Evolutionary conservation across 2,888 invertebrate species (phyloP), one percentile per base, ranked within the genome.

Genomic region (Drosophila mimica): DNA sequence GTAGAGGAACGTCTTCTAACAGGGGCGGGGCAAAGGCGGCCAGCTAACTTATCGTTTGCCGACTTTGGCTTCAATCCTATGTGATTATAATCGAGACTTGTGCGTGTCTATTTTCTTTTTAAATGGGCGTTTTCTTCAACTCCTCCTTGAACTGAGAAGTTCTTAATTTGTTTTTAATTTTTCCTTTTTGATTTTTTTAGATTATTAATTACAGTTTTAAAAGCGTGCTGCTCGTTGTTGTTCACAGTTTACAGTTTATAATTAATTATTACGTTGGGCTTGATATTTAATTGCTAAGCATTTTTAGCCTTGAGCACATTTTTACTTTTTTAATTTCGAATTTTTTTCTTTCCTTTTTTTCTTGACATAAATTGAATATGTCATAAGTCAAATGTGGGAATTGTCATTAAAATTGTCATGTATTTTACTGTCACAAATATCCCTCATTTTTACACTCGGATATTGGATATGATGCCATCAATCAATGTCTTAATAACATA

Each of bases 51-150:
- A 49, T 49, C 53, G 43, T 68, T 64, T 65, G 52, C 38, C 57
- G 70, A 72, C 70, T 72, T 78, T 46, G 58, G n/a, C 51, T 72
- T 56, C 62, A 20, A 65, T 60, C 64, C 60, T 28, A 61, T 65
- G 43, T 76, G 49, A 66, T 80, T 78, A 72, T 52, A 64, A 58
- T 48, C 31, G 0, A 61, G 52, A 62, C 51, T 78, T 63, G 49
- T 66, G 40, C 57, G 28, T 64, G 43, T 62, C 40, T 56, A 3
- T 56, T 38, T 7, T 25, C 6, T 25, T 62, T 36, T 83, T 79
- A 83, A 74, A 53, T 70, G 74, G 79, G 86, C 71, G 83, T 83
- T 66, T 61, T 43, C 51, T 38, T 15, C 70, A 70, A 13, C 66
- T 36, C 59, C 34, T 30, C 51, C 31, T 43, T 59, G 52, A 65